Base-by-base conservation (phyloP, 2,113 vertebrate species). In the Mirounga angustirostris region DNA sequence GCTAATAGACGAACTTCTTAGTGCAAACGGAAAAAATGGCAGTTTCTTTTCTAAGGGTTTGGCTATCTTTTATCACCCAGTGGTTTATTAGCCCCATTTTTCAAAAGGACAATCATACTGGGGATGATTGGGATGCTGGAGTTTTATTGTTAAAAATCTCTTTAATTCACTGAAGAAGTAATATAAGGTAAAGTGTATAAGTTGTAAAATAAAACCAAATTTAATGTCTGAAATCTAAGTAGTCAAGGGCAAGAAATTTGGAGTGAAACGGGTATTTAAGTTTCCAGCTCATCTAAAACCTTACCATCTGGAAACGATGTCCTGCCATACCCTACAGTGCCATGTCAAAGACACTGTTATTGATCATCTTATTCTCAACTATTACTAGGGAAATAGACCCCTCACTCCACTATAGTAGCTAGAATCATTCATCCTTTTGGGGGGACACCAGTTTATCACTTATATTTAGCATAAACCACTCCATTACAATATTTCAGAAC, bases 1-100 rank as follows among this genome's bases (percentile, higher is more conserved):
- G 78, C 40, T 95, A 96, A 91, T 50, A 94, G 46, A 83, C 89
- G 13, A 63, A 61, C 86, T 94, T 93, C 78, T 93, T 94, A 79
- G n/a, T 65, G 30, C 74, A 92, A 95, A 82, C 69, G 58, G 59
- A 97, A 97, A 92, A 92, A 79, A 36, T 26, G 58, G 80, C 14
- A 67, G 65, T 95, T 96, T 94, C 30, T 95, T 86, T 85, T 43
- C 84, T 90, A 92, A 86, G 28, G 18, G 65, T 89, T 28, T 82
- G 10, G n/a, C 24, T 85, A 61, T 58, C 63, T 92, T 92, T 87
- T 50, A 89, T 95, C 61, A 96, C 26, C 28, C 50, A 80, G 63
- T 79, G 28, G 26, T 61, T 96, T 94, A 94, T 90, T 95, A 90
- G 61, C 28, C 95, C 88, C 84, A 43, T 91, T 96, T 97, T 91